Conservation (phyloP, 2,113 vertebrate species). For the Perca schrenkii region DNA sequence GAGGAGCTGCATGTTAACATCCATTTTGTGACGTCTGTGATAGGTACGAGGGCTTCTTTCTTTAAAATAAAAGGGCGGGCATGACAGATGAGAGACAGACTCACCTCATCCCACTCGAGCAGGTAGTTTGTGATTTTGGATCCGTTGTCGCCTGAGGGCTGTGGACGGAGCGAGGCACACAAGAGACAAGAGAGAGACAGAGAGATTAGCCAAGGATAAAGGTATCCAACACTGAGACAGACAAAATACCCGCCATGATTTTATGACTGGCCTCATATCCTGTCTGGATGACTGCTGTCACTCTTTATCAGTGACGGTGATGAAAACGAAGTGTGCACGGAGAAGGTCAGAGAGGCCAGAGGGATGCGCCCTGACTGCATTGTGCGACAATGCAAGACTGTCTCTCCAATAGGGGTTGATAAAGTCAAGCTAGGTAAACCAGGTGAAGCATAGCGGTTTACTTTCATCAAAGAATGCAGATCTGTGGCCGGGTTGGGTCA, state of each 20-base stretch:
- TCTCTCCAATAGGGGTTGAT: neutral
- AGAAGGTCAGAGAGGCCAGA: slow-evolving; percentile 31
- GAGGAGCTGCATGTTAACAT: slow-evolving; percentile 5
- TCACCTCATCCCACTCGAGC: slow-evolving; percentile 98
- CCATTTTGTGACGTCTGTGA: neutral
- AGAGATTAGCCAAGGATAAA: slow-evolving; percentile 55
- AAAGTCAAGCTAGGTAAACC: neutral
- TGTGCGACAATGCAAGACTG: slow-evolving; percentile 11
- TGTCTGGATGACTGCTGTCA: slow-evolving; percentile 46
- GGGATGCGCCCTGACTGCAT: neutral
- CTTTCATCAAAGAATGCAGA: neutral
- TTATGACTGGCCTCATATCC: slow-evolving; percentile 48
- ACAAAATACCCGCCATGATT: slow-evolving; percentile 56
- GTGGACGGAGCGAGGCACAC: slow-evolving; percentile 51
- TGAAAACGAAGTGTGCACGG: slow-evolving; percentile 26
- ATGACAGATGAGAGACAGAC: slow-evolving; percentile 12
- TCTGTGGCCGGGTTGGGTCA: too few species aligned
- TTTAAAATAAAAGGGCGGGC: neutral
- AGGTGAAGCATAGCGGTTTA: neutral
- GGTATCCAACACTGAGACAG: slow-evolving; percentile 37
- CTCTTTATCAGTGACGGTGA: slow-evolving; percentile 40
- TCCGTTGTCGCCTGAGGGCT: slow-evolving; percentile 96
- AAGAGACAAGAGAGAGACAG: slow-evolving; percentile 28
- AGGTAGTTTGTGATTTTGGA: slow-evolving; percentile 99
- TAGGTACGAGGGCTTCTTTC: slow-evolving; percentile 12